phyloP scores from a whole-genome alignment of 2,797 vertebrate species.

The Aplochiton taeniatus region DNA sequence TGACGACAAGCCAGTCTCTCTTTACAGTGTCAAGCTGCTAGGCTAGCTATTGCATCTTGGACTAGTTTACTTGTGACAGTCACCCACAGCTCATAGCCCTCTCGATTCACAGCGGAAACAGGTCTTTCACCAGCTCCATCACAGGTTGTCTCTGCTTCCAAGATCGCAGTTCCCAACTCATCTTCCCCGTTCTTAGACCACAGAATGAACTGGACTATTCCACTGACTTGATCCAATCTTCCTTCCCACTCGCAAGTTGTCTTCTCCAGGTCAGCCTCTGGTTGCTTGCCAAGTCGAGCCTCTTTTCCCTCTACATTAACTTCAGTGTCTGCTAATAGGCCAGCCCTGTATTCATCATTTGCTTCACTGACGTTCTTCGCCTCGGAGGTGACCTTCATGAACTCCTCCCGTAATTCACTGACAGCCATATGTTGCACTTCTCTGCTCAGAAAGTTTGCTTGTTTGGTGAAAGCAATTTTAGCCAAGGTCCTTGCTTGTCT shows the following conservation, averaged over 20 bases:
- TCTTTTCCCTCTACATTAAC: neutral
- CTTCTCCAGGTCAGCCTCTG: neutral
- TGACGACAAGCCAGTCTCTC: constrained; percentile 10
- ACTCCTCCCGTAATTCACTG: no score
- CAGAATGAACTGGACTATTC: neutral
- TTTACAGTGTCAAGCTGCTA: constrained; percentile 1
- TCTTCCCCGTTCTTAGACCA: neutral
- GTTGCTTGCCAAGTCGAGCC: neutral
- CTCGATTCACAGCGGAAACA: neutral
- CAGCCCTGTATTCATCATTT: neutral
- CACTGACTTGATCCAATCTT: neutral
- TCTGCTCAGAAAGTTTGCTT: constrained; percentile 13
- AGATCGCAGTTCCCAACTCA: neutral
- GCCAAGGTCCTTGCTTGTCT: constrained; percentile 15
- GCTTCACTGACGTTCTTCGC: neutral
- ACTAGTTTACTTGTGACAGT: neutral
- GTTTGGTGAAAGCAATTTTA: constrained; percentile 22
- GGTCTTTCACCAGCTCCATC: neutral
- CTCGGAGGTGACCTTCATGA: no score
- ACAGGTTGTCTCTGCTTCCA: neutral
- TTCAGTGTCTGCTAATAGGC: neutral
- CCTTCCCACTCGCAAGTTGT: neutral
- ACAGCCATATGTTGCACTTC: no score
- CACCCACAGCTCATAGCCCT: neutral
- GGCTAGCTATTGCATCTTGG: neutral